These are phyloP conservation scores for Eulithis prunata DNA, from an alignment of 2,888 invertebrate genomes.

Conservation along the genomic window DNA sequence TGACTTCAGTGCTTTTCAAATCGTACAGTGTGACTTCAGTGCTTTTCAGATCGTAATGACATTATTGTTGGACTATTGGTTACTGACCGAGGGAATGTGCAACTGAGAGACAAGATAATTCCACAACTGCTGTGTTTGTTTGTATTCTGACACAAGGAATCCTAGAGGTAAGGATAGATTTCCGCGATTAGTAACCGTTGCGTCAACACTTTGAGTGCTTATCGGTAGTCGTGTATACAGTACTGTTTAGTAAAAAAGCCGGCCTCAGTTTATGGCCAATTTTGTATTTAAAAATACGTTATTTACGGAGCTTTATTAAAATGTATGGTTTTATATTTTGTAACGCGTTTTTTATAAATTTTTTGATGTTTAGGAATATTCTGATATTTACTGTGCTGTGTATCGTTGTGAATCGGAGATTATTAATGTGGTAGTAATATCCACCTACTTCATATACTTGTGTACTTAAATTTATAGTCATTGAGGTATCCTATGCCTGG, in stretches of 20 bases:
- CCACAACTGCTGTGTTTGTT: too few relatives aligned
- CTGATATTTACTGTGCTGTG: slow-evolving; percentile 33
- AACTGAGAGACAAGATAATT: too few relatives aligned
- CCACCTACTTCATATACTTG: slow-evolving; percentile 12
- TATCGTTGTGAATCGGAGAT: slow-evolving; percentile 40
- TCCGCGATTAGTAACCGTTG: slow-evolving; percentile 6
- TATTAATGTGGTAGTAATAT: slow-evolving; percentile 23
- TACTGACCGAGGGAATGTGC: slow-evolving; percentile 7
- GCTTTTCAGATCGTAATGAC: slow-evolving; percentile 4
- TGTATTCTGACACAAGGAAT: too few relatives aligned
- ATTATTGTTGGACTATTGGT: not conserved
- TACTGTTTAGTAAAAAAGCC: slow-evolving; percentile 26
- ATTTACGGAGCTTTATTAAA: slow-evolving; percentile 47
- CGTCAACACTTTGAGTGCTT: slow-evolving; percentile 26
- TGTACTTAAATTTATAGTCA: slow-evolving; percentile 44
- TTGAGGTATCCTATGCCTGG: slow-evolving; percentile 27
- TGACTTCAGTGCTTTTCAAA: slow-evolving; percentile 16
- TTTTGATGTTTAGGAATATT: slow-evolving; percentile 47
- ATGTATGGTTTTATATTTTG: slow-evolving; percentile 56
- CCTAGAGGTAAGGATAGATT: not conserved
- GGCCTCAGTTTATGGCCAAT: slow-evolving; percentile 22
- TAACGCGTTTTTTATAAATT: slow-evolving; percentile 57
- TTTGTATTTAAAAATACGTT: slow-evolving; percentile 30
- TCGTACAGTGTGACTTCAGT: not conserved
- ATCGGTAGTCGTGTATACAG: slow-evolving; percentile 24